Evolutionary conservation across 2,888 invertebrate species (phyloP).

Genomic region (Epirrita christyi): DNA sequence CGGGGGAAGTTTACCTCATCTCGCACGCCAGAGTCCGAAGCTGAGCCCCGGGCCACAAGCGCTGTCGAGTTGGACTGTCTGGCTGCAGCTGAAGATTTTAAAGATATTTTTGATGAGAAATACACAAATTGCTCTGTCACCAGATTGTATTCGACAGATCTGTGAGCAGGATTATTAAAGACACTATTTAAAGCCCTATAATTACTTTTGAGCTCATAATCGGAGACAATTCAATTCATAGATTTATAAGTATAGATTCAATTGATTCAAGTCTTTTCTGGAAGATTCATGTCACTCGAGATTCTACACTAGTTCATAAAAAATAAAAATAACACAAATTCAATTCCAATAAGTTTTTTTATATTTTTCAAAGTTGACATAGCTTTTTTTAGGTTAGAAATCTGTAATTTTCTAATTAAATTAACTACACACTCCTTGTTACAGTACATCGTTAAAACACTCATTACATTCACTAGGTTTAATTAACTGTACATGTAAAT

Average conservation of each 20-base stretch:
- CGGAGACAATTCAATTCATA: too few species aligned
- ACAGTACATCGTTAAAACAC: background rate
- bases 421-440: background rate
- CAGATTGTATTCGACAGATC: too few species aligned
- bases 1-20: conserved; percentile 91
- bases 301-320: too few species aligned
- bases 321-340: too few species aligned
- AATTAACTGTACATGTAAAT: conserved; percentile 3
- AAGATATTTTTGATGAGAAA: background rate
- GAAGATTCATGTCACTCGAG: too few species aligned
- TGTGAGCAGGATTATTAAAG: too few species aligned
- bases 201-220: too few species aligned
- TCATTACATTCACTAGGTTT: conserved; percentile 12
- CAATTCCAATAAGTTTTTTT: background rate
- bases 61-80: conserved; percentile 78
- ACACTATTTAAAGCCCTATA: too few species aligned
- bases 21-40: conserved; percentile 83
- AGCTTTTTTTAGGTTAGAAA: conserved; percentile 35
- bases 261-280: too few species aligned
- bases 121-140: too few species aligned
- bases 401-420: background rate
- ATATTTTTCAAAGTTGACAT: conserved; percentile 21
- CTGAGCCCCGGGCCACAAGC: conserved; percentile 80
- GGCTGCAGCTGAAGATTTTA: conserved; percentile 61
- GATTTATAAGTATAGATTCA: too few species aligned